A percentile compares a stretch with the other conserved stretches of the same genome.
phyloP scores from a whole-genome alignment of 2,888 invertebrate genomes.

The Apamea crenata region DNA sequence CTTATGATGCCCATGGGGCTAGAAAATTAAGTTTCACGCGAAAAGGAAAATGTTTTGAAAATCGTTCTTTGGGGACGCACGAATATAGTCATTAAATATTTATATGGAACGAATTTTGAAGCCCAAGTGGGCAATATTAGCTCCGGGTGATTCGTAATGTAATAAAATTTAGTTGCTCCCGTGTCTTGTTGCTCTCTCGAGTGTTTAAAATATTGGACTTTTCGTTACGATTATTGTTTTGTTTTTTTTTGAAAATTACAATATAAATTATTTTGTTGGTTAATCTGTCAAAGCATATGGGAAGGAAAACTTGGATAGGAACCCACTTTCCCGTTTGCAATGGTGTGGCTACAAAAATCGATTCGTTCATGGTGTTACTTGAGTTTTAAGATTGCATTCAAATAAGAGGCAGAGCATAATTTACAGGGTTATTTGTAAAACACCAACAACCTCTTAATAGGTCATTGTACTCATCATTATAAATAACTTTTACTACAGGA shows the following conservation, averaged over 20 bases:
- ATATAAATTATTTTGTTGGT: background rate
- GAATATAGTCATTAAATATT: conserved; percentile 32
- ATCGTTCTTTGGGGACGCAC: conserved; percentile 51
- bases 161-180: background rate
- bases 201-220: background rate
- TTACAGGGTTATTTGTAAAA: no score
- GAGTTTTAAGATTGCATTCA: background rate
- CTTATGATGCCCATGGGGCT: conserved; percentile 56
- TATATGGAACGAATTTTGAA: conserved; percentile 16
- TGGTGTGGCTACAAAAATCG: background rate
- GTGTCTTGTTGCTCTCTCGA: background rate
- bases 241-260: background rate
- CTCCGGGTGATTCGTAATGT: background rate
- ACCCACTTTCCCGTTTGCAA: background rate
- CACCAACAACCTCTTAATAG: no score
- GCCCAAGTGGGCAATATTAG: conserved; percentile 1
- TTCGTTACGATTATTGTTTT: background rate
- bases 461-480: no score
- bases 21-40: conserved; percentile 59
- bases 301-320: background rate
- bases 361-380: background rate
- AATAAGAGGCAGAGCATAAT: background rate
- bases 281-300: background rate
- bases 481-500: no score
- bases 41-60: conserved; percentile 54